Evolutionary conservation across 2,113 vertebrate genomes (phyloP).

Genomic region (Orycteropus afer): DNA sequence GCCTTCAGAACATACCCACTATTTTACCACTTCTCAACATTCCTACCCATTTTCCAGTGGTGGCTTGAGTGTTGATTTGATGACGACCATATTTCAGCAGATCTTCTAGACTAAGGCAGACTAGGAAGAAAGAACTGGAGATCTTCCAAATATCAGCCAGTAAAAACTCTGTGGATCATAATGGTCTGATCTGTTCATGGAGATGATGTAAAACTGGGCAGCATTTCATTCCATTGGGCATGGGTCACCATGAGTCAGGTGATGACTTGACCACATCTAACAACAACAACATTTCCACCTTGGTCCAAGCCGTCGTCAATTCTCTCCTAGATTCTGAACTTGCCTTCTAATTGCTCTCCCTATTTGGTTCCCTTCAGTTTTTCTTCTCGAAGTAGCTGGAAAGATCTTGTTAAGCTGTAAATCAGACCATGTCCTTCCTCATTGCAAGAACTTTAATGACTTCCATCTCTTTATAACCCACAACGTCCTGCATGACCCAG

Average conservation of each 20-base stretch:
- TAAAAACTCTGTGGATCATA: not conserved
- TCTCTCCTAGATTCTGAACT: not conserved
- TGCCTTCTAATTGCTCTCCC: not conserved
- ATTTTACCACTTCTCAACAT: not conserved
- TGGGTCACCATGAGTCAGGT: no score
- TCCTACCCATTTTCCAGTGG: not conserved
- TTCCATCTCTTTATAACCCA: not conserved
- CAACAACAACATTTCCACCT: not conserved
- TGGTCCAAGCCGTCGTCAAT: not conserved
- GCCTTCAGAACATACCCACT: not conserved
- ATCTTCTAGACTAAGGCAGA: not conserved
- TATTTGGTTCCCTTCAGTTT: not conserved
- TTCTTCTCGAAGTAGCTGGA: not conserved
- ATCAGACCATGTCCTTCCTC: not conserved
- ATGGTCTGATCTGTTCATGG: not conserved
- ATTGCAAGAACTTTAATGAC: not conserved
- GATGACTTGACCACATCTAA: not conserved
- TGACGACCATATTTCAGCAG: no score
- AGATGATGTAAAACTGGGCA: not conserved
- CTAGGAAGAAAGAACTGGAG: not conserved
- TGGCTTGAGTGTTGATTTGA: not conserved
- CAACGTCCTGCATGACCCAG: not conserved
- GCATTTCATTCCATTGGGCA: not conserved
- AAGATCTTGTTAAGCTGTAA: not conserved
- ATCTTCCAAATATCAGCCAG: not conserved